Percentiles rank a stretch among this genome's conserved stretches.
phyloP scores from a whole-genome alignment of 2,797 vertebrate genomes.

The Xiphophorus birchmanni region DNA sequence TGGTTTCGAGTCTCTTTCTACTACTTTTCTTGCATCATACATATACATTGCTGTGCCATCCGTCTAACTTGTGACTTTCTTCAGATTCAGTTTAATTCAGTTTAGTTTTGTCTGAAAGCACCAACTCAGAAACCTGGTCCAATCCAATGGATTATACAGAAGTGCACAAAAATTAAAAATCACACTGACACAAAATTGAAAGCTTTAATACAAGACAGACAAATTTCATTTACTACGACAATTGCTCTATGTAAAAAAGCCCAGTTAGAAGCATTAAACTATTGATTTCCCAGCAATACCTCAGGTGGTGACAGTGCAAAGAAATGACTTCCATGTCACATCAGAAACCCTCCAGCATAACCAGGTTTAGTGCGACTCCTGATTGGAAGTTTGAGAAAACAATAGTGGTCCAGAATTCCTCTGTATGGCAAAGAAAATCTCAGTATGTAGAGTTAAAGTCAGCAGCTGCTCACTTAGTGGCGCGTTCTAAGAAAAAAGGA shows the following conservation, averaged over 20 bases:
- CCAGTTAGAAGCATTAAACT: neutral
- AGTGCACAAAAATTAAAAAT: neutral
- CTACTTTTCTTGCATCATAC: constrained; percentile 18
- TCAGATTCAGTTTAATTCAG: neutral
- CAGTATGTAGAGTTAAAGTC: neutral
- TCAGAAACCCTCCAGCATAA: neutral
- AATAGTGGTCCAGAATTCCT: neutral
- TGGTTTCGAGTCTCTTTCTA: neutral
- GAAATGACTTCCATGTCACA: neutral
- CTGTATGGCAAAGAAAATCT: neutral
- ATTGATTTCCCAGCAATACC: neutral
- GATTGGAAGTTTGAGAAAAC: neutral
- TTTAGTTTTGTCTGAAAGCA: neutral
- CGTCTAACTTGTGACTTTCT: neutral
- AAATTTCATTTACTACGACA: neutral
- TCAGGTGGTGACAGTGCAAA: neutral
- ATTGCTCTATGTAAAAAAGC: neutral
- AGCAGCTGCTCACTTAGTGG: neutral
- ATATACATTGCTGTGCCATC: neutral
- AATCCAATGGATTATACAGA: neutral
- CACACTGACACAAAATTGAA: neutral
- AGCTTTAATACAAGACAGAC: neutral
- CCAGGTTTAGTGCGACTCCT: neutral
- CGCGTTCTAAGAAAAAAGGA: neutral
- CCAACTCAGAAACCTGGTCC: neutral